These are phyloP conservation scores for Brachycybe producta DNA, from an alignment of 2,888 invertebrate genomes.

Conservation along the genomic window DNA sequence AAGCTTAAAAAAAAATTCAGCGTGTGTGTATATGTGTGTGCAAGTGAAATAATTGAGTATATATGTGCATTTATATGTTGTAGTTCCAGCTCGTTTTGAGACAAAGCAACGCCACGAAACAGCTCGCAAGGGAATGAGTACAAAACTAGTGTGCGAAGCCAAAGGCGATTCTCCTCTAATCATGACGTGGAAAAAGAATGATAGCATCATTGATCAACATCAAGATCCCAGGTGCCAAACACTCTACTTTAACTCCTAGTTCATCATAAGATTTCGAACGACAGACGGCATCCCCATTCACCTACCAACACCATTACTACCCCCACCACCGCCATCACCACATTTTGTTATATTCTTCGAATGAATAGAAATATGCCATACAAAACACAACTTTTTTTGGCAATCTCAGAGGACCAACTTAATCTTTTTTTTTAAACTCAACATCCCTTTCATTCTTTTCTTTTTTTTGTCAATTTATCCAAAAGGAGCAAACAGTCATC, in stretches of 20 bases:
- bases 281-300: conserved; percentile 12
- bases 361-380: not conserved
- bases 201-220: conserved; percentile 17
- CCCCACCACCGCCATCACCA: not conserved
- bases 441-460: too few relatives aligned
- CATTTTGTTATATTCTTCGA: too few relatives aligned
- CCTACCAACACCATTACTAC: not conserved
- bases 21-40: too few relatives aligned
- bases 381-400: not conserved
- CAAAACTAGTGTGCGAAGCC: conserved; percentile 14
- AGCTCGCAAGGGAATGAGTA: conserved; percentile 12
- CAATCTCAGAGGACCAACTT: too few relatives aligned
- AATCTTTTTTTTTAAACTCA: too few relatives aligned
- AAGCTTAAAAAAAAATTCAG: too few relatives aligned
- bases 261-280: conserved; percentile 10
- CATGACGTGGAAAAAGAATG: conserved; percentile 15
- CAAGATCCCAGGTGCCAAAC: conserved; percentile 18
- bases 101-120: conserved; percentile 3
- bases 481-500: too few relatives aligned
- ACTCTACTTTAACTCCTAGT: conserved; percentile 3
- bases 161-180: conserved; percentile 17
- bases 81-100: conserved; percentile 16
- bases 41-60: too few relatives aligned
- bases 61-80: too few relatives aligned
- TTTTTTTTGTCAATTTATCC: too few relatives aligned